Evolutionary conservation across 2,113 vertebrate species (phyloP).

Genomic region (Cepphus grylle): DNA sequence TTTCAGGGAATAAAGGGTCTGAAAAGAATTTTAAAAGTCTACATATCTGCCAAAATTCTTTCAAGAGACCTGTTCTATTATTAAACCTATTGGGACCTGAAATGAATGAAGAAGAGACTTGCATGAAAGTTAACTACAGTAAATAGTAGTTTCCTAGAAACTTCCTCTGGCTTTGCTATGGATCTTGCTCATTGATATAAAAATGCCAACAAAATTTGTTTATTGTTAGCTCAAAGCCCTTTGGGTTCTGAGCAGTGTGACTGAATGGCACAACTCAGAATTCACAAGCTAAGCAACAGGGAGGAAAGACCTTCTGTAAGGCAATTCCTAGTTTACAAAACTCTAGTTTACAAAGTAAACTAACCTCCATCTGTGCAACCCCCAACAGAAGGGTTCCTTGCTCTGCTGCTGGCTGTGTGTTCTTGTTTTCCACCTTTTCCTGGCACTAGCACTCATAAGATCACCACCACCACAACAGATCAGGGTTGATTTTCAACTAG

Average conservation of each 20-base stretch:
- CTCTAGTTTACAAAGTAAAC: background rate
- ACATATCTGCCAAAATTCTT: background rate
- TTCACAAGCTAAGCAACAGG: background rate
- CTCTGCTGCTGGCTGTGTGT: background rate
- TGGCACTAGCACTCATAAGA: background rate
- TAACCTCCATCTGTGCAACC: background rate
- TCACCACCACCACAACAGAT: background rate
- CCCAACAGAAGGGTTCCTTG: fast-evolving
- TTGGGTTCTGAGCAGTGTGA: background rate
- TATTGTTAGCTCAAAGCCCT: background rate
- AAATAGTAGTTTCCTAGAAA: background rate
- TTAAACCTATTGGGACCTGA: background rate
- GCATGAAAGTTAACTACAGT: background rate
- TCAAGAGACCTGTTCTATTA: background rate
- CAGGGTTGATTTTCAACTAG: background rate
- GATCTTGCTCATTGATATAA: background rate
- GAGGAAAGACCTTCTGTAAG: background rate
- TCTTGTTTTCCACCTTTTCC: background rate
- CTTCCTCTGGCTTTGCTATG: background rate
- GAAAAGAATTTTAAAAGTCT: background rate
- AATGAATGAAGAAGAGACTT: background rate
- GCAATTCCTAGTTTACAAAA: background rate
- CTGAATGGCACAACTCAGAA: background rate
- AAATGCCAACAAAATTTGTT: background rate
- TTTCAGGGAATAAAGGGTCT: background rate